phyloP scores from a whole-genome alignment of 1,140 invertebrate genomes.

The Pseudomyrmex concolor region DNA sequence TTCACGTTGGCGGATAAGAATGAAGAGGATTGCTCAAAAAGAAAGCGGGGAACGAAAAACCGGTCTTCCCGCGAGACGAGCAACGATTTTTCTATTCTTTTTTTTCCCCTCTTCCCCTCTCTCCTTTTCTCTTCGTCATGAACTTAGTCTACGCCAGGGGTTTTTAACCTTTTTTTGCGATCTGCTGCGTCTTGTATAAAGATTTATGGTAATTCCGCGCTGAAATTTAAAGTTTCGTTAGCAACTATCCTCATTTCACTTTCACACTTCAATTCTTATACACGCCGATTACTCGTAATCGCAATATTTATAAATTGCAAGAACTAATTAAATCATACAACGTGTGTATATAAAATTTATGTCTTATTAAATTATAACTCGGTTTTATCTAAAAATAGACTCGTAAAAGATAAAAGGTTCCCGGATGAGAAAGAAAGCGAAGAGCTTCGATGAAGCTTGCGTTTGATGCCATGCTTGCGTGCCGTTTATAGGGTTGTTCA shows the following conservation, averaged over 20 bases:
- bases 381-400: no score
- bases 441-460: slow-evolving; percentile 27
- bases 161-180: slow-evolving; percentile 50
- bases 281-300: background rate
- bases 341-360: no score
- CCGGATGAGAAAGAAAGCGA: slow-evolving; percentile 31
- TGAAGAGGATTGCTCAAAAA: slow-evolving; percentile 55
- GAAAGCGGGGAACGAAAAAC: slow-evolving; percentile 64
- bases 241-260: background rate
- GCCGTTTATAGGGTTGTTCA: slow-evolving; percentile 79
- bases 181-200: slow-evolving; percentile 17
- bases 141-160: slow-evolving; percentile 34
- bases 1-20: slow-evolving; percentile 43
- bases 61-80: slow-evolving; percentile 63
- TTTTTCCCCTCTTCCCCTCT: background rate
- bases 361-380: background rate
- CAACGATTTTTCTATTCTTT: slow-evolving; percentile 57
- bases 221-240: background rate
- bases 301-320: no score
- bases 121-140: slow-evolving; percentile 4
- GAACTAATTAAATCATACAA: no score
- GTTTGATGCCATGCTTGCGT: slow-evolving; percentile 51
- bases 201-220: background rate
- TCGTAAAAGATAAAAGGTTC: no score
- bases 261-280: background rate